phyloP scores from a whole-genome alignment of 2,113 vertebrate species.

The Sebastes schlegelii region DNA sequence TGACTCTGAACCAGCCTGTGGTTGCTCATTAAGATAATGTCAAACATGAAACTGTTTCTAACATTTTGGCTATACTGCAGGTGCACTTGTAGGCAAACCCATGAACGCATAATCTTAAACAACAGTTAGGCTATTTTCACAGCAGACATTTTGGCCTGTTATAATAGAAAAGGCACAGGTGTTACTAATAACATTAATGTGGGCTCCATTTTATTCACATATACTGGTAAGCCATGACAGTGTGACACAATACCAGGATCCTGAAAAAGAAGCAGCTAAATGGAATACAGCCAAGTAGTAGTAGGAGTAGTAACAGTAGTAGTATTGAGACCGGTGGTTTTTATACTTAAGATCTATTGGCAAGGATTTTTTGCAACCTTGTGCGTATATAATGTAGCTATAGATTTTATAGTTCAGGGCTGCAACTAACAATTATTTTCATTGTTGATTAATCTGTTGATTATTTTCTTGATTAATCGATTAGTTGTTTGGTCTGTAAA shows the following conservation, averaged over 20 bases:
- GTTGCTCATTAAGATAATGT: too few relatives aligned
- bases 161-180: not conserved
- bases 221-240: not conserved
- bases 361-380: not conserved
- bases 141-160: not conserved
- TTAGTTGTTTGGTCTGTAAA: too few relatives aligned
- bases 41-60: too few relatives aligned
- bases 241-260: not conserved
- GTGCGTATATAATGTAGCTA: not conserved
- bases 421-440: too few relatives aligned
- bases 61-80: not conserved
- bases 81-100: not conserved
- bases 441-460: too few relatives aligned
- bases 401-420: not conserved
- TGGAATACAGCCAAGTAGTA: too few relatives aligned
- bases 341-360: not conserved
- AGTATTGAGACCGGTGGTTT: not conserved
- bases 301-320: too few relatives aligned
- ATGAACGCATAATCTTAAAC: not conserved
- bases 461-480: too few relatives aligned
- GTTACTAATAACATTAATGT: not conserved
- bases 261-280: not conserved
- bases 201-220: not conserved
- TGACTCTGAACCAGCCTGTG: too few relatives aligned
- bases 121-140: not conserved